Evolutionary conservation across 2,888 invertebrate genomes (phyloP).

Genomic region (Sinopyrophorus schimmeli): DNA sequence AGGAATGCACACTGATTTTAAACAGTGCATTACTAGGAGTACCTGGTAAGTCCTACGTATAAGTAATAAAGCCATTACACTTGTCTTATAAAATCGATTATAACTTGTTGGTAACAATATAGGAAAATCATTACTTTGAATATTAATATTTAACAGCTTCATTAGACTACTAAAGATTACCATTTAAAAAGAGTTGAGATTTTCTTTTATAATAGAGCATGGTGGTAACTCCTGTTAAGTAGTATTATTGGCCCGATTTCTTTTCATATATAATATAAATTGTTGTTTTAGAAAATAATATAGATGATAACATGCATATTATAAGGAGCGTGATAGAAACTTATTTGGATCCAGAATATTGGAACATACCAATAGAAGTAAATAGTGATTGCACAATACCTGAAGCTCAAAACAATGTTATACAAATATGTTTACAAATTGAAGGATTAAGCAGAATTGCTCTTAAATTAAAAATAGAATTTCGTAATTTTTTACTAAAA

Average conservation of each 20-base stretch:
- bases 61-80: too few species aligned
- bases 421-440: slow-evolving; percentile 67
- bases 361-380: slow-evolving; percentile 57
- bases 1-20: slow-evolving; percentile 65
- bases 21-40: slow-evolving; percentile 53
- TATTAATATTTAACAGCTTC: too few species aligned
- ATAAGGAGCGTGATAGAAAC: slow-evolving; percentile 43
- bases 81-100: too few species aligned
- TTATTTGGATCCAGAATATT: slow-evolving; percentile 60
- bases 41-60: slow-evolving; percentile 9
- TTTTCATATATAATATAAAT: too few species aligned
- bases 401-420: slow-evolving; percentile 65
- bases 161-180: too few species aligned
- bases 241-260: too few species aligned
- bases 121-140: too few species aligned
- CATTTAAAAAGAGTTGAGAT: too few species aligned
- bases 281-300: not conserved
- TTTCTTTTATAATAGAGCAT: too few species aligned
- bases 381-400: slow-evolving; percentile 43
- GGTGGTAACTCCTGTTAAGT: too few species aligned
- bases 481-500: slow-evolving; percentile 65
- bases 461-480: slow-evolving; percentile 56
- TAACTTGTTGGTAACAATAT: too few species aligned
- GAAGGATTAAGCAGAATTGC: slow-evolving; percentile 73
- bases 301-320: slow-evolving; percentile 25